Evolutionary conservation across 2,888 invertebrate species (phyloP).

Genomic region (Panorpa germanica): DNA sequence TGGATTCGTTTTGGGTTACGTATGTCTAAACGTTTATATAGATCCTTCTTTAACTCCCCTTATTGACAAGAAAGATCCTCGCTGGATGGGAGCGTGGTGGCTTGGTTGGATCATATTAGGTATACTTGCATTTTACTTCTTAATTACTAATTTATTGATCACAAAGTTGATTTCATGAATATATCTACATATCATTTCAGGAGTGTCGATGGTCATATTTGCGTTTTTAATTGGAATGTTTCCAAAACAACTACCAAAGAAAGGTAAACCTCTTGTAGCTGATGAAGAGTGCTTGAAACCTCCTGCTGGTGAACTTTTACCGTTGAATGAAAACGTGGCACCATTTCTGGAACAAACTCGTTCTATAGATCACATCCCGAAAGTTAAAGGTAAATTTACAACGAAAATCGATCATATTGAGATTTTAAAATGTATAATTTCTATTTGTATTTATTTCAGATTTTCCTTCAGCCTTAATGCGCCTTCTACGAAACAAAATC

Average conservation of each 20-base stretch:
- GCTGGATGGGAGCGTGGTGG: slow-evolving; percentile 66
- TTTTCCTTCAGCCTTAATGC: slow-evolving; percentile 33
- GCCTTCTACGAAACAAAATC: slow-evolving; percentile 41
- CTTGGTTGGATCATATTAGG: slow-evolving; percentile 38
- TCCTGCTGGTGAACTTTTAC: slow-evolving; percentile 3
- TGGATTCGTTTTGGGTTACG: slow-evolving; percentile 33
- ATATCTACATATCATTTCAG: too few relatives aligned
- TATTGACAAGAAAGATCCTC: slow-evolving; percentile 36
- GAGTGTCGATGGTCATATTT: slow-evolving; percentile 33
- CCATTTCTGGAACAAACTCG: too few relatives aligned
- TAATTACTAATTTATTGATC: too few relatives aligned
- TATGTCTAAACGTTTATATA: slow-evolving; percentile 33
- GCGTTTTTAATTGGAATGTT: slow-evolving; percentile 43
- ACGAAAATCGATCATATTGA: not conserved
- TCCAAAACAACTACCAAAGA: slow-evolving; percentile 31
- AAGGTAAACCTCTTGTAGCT: too few relatives aligned
- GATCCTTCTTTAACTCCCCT: slow-evolving; percentile 37
- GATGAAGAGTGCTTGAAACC: slow-evolving; percentile 13
- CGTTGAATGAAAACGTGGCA: too few relatives aligned
- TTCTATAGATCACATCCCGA: slow-evolving; percentile 19
- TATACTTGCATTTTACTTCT: too few relatives aligned
- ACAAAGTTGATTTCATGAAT: slow-evolving; percentile 24
- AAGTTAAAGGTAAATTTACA: slow-evolving; percentile 19
- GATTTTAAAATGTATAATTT: slow-evolving; percentile 2
- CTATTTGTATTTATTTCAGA: slow-evolving; percentile 20